Evolutionary conservation across 2,113 vertebrate genomes (phyloP).

Genomic region (Equus przewalskii): DNA sequence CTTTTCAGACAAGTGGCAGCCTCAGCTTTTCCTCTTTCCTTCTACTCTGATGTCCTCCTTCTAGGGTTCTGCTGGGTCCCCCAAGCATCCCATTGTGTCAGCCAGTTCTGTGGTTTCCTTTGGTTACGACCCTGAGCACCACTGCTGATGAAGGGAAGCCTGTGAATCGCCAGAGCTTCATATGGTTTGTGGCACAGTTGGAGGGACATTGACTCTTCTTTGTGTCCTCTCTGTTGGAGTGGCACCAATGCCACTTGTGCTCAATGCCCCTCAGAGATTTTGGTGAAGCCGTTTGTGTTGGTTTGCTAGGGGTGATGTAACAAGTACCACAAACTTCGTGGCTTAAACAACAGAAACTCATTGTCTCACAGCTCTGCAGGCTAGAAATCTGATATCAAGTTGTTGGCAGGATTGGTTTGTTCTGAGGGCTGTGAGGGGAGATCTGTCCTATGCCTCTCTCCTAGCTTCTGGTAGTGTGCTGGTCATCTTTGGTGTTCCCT

Average conservation of each 20-base stretch:
- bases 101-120: background rate
- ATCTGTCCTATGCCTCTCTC: background rate
- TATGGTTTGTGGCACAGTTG: background rate
- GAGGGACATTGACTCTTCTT: background rate
- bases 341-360: background rate
- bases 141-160: background rate
- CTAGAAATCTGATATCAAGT: background rate
- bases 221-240: background rate
- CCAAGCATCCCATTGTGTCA: background rate
- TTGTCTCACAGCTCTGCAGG: background rate
- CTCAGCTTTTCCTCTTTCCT: background rate
- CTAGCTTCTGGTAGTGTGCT: background rate
- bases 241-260: background rate
- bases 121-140: background rate
- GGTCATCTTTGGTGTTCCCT: background rate
- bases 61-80: background rate
- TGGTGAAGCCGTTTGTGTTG: background rate
- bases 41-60: background rate
- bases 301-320: background rate
- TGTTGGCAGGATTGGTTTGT: background rate
- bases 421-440: background rate
- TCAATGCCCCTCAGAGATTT: background rate
- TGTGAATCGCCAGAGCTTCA: background rate
- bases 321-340: background rate
- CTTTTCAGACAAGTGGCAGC: slow-evolving; percentile 22